A percentile compares a stretch with the other conserved stretches of the same genome.
These are phyloP conservation scores for Triops longicaudatus DNA, from an alignment of 1,140 invertebrate genomes.

Conservation along the genomic window DNA sequence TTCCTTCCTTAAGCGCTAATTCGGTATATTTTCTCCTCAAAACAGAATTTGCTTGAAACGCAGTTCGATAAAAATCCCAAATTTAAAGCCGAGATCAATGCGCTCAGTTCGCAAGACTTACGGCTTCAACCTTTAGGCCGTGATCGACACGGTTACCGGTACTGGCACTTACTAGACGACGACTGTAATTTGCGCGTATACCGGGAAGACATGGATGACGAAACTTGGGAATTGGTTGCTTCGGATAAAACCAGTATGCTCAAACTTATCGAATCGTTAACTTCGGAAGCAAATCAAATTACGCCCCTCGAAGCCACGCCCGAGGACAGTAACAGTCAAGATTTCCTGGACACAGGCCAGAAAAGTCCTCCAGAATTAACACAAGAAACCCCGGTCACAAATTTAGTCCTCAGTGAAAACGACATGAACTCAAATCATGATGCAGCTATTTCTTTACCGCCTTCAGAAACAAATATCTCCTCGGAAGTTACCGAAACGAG, in stretches of 20 bases:
- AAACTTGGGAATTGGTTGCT: conserved; percentile 87
- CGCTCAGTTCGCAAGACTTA: conserved; percentile 64
- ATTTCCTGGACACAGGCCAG: background rate
- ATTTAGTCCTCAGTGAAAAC: background rate
- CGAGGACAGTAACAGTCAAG: conserved; percentile 26
- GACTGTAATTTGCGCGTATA: conserved; percentile 84
- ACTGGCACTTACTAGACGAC: conserved; percentile 87
- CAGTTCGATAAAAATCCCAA: conserved; percentile 91
- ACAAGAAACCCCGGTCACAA: background rate
- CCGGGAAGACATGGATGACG: conserved; percentile 88
- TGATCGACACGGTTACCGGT: conserved; percentile 78
- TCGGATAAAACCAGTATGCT: conserved; percentile 47
- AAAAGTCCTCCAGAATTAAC: background rate
- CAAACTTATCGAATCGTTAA: conserved; percentile 31
- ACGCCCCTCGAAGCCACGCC: conserved; percentile 21
- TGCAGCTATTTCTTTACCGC: background rate
- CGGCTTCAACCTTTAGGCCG: conserved; percentile 77
- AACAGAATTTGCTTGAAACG: conserved; percentile 75
- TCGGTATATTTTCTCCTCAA: conserved; percentile 35
- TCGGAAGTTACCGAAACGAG: background rate
- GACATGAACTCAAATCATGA: background rate
- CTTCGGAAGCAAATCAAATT: conserved; percentile 21
- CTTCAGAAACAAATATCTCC: too few species aligned
- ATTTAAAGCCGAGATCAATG: conserved; percentile 87
- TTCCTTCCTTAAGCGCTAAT: conserved; percentile 22